Evolutionary conservation across 2,797 vertebrate species (phyloP).

Genomic region (Bradypus variegatus): DNA sequence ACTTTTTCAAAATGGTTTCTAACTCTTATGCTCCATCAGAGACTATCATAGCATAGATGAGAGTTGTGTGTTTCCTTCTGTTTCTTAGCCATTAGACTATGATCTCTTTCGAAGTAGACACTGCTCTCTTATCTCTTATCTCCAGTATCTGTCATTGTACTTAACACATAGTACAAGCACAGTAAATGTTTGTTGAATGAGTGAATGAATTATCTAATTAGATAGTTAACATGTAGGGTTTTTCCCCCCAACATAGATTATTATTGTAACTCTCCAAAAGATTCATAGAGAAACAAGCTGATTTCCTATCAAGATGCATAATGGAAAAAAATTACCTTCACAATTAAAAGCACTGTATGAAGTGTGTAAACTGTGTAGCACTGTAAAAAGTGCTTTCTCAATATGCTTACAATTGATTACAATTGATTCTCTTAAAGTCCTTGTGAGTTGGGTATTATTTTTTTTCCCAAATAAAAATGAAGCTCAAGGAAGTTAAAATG

Average conservation of each 20-base stretch:
- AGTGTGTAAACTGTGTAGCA: background rate
- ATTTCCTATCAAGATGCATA: background rate
- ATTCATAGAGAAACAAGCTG: background rate
- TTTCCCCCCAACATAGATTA: background rate
- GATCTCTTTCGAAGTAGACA: background rate
- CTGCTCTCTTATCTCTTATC: background rate
- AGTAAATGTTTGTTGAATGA: constrained; percentile 8
- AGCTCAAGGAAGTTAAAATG: constrained; percentile 9
- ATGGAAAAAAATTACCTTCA: constrained; percentile 3
- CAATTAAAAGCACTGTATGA: background rate
- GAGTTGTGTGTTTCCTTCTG: background rate
- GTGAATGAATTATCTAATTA: background rate
- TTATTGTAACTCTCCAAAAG: background rate
- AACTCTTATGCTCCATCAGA: background rate
- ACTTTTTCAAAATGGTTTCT: constrained; percentile 6
- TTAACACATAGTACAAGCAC: background rate
- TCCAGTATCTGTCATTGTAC: background rate
- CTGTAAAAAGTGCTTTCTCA: background rate
- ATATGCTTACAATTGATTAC: background rate
- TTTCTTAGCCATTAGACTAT: background rate
- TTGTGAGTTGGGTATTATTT: background rate
- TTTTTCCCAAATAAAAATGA: constrained; percentile 19
- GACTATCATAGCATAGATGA: background rate
- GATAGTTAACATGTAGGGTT: background rate
- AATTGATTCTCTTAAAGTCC: background rate